phyloP scores from a whole-genome alignment of 2,113 vertebrate species.

The Pituophis catenifer region DNA sequence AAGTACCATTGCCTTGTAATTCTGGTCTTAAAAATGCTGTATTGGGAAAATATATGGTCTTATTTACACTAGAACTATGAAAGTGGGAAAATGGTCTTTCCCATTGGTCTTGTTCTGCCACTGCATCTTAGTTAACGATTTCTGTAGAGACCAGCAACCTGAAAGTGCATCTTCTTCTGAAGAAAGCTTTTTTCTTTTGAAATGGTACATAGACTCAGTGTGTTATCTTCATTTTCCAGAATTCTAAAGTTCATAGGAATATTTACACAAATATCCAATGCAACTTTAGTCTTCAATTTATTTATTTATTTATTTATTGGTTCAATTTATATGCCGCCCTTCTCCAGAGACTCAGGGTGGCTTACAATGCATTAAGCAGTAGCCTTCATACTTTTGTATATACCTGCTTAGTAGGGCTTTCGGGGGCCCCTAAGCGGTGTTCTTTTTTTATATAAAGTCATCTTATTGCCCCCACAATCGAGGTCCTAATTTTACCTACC shows the following conservation, averaged over 20 bases:
- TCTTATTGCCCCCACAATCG: no score
- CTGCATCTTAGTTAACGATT: background rate
- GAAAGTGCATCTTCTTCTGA: background rate
- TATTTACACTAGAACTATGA: no score
- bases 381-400: no score
- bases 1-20: background rate
- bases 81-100: background rate
- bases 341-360: no score
- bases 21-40: background rate
- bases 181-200: background rate
- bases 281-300: background rate
- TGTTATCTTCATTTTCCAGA: background rate
- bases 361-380: no score
- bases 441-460: no score
- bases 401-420: no score
- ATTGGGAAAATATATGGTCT: background rate
- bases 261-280: background rate
- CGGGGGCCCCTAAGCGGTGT: no score
- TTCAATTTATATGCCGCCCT: no score
- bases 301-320: no score
- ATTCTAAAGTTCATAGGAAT: background rate
- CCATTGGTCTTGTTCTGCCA: background rate
- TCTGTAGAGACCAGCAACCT: background rate
- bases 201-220: background rate
- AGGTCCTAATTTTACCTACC: no score